Percentiles rank a stretch among this genome's conserved stretches.
Evolutionary conservation across 2,888 invertebrate species (phyloP).

Genomic region (Marasmarcha lunaedactyla): DNA sequence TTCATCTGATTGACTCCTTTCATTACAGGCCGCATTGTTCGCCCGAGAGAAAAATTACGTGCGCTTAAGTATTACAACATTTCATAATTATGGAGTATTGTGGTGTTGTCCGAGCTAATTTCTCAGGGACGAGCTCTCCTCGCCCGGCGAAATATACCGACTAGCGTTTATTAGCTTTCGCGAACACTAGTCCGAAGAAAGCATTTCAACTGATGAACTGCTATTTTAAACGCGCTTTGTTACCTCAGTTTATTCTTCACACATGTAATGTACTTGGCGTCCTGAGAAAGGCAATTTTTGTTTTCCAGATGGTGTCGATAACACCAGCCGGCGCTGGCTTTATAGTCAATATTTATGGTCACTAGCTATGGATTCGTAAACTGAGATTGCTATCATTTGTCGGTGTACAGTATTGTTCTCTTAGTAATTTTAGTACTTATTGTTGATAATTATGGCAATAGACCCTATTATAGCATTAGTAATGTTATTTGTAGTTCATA

Average conservation of each 20-base stretch:
- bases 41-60: slow-evolving; percentile 54
- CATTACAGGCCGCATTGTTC: slow-evolving; percentile 65
- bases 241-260: slow-evolving; percentile 12
- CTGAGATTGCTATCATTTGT: slow-evolving; percentile 41
- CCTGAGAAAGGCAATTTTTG: too few relatives aligned
- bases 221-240: slow-evolving; percentile 26
- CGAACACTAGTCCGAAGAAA: slow-evolving; percentile 56
- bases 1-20: slow-evolving; percentile 67
- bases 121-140: slow-evolving; percentile 37
- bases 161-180: slow-evolving; percentile 54
- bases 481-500: too few relatives aligned
- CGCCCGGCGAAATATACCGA: slow-evolving; percentile 46
- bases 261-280: too few relatives aligned
- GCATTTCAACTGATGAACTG: slow-evolving; percentile 18
- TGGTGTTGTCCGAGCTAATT: slow-evolving; percentile 58
- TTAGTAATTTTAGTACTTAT: slow-evolving; percentile 45
- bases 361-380: too few relatives aligned
- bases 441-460: slow-evolving; percentile 12
- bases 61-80: slow-evolving; percentile 61
- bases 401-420: slow-evolving; percentile 46
- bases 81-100: slow-evolving; percentile 71
- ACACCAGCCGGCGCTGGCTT: slow-evolving; percentile 21
- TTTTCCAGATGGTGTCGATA: too few relatives aligned
- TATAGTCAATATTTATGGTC: slow-evolving; percentile 16
- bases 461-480: too few relatives aligned